Conservation (phyloP, 2,113 vertebrate species). For the Malaclemys terrapin region DNA sequence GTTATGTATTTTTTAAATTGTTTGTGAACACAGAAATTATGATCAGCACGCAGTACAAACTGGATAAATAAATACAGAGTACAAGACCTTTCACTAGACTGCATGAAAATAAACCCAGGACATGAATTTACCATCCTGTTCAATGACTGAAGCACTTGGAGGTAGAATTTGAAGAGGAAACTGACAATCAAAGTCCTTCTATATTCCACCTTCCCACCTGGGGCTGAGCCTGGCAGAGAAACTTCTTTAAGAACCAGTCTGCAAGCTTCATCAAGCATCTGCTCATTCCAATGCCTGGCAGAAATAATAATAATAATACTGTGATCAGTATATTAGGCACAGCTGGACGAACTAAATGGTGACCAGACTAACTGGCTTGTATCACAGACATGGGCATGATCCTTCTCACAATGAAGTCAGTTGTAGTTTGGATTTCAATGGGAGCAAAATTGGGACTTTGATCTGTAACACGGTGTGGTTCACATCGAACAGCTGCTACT, state of each 20-base stretch:
- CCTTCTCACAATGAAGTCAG: neutral
- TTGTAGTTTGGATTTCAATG: neutral
- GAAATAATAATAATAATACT: neutral
- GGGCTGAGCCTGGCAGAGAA: conserved; percentile 71
- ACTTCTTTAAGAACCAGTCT: conserved; percentile 86
- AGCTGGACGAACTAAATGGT: neutral
- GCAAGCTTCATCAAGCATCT: conserved; percentile 84
- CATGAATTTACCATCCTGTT: conserved; percentile 61
- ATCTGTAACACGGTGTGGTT: neutral
- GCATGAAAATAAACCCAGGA: neutral
- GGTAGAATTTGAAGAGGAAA: conserved; percentile 92
- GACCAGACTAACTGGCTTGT: neutral
- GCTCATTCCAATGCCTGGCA: conserved; percentile 84
- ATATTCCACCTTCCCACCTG: conserved; percentile 84
- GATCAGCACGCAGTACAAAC: neutral
- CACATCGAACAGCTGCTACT: neutral
- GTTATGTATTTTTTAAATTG: neutral
- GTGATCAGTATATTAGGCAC: neutral
- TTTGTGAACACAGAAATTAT: neutral
- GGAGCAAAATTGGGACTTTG: neutral
- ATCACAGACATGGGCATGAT: neutral
- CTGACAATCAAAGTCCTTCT: conserved; percentile 87
- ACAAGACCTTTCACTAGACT: neutral
- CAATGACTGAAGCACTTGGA: conserved; percentile 84
- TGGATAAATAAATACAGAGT: neutral